phyloP scores from a whole-genome alignment of 2,113 vertebrate genomes.

The Columbina picui region DNA sequence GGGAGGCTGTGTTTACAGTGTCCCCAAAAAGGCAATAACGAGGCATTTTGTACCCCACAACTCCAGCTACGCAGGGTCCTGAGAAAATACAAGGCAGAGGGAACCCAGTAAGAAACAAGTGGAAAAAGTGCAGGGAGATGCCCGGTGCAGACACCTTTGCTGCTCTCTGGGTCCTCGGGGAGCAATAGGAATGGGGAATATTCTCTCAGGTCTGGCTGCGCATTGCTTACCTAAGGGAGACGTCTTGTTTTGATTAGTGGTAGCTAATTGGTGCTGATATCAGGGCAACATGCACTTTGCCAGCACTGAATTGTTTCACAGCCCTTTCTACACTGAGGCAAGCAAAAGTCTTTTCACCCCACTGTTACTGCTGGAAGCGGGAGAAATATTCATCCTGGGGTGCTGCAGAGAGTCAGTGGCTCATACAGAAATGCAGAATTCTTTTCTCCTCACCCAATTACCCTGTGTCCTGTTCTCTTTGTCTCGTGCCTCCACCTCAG shows the following conservation, averaged over 20 bases:
- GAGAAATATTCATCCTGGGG: neutral
- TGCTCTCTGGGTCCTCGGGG: neutral
- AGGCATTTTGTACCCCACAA: constrained; percentile 86
- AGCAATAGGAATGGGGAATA: accelerated
- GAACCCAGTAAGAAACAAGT: neutral
- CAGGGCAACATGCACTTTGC: neutral
- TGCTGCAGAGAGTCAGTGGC: neutral
- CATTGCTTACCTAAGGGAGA: neutral
- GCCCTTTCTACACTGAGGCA: neutral
- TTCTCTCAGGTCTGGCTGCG: neutral
- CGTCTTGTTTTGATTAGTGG: neutral
- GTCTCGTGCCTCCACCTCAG: neutral
- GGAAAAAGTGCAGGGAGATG: neutral
- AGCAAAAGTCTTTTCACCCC: neutral
- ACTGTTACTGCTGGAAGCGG: neutral
- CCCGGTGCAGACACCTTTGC: neutral
- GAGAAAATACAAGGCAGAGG: neutral
- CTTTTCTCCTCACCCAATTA: neutral
- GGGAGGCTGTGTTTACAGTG: constrained; percentile 83
- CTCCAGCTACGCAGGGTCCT: constrained; percentile 83
- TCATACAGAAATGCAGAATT: accelerated
- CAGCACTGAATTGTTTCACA: neutral
- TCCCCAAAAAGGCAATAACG: constrained; percentile 85
- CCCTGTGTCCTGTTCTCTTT: accelerated
- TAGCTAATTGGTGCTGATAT: neutral